Conservation (phyloP, 2,888 invertebrate genomes). For the Thyatira batis region DNA sequence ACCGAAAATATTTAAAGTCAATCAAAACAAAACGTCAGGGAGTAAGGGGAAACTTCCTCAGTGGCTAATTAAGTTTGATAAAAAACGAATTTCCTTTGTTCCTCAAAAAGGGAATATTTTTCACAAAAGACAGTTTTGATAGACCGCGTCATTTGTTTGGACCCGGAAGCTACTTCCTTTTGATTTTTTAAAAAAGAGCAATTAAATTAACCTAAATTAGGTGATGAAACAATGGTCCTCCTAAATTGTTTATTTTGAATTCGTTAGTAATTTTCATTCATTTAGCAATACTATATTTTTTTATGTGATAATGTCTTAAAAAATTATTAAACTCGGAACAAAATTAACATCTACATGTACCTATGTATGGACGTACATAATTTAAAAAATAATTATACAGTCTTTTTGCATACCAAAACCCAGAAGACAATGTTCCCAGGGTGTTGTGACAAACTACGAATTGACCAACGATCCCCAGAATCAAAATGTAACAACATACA, state of each 20-base stretch:
- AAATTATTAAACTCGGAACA: too few relatives aligned
- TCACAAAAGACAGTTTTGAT: constrained; percentile 36
- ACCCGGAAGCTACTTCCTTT: not conserved
- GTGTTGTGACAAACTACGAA: too few relatives aligned
- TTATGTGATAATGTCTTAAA: too few relatives aligned
- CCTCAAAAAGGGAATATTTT: constrained; percentile 34
- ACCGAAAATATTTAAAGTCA: constrained; percentile 21
- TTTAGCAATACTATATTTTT: too few relatives aligned
- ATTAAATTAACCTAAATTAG: not conserved
- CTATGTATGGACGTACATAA: too few relatives aligned
- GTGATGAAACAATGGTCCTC: not conserved
- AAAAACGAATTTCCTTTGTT: constrained; percentile 48
- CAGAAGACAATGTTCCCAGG: too few relatives aligned
- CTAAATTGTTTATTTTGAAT: not conserved
- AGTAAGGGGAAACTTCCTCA: constrained; percentile 34
- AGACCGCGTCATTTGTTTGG: constrained; percentile 27
- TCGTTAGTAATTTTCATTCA: not conserved
- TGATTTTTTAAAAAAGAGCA: not conserved
- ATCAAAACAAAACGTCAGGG: constrained; percentile 30
- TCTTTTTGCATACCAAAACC: too few relatives aligned
- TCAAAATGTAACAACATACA: not conserved
- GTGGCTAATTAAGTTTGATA: constrained; percentile 50
- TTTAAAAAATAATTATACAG: too few relatives aligned
- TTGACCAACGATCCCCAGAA: not conserved
- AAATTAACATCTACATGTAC: too few relatives aligned